phyloP scores from a whole-genome alignment of 2,113 vertebrate species.

The Coracopsis vasa region DNA sequence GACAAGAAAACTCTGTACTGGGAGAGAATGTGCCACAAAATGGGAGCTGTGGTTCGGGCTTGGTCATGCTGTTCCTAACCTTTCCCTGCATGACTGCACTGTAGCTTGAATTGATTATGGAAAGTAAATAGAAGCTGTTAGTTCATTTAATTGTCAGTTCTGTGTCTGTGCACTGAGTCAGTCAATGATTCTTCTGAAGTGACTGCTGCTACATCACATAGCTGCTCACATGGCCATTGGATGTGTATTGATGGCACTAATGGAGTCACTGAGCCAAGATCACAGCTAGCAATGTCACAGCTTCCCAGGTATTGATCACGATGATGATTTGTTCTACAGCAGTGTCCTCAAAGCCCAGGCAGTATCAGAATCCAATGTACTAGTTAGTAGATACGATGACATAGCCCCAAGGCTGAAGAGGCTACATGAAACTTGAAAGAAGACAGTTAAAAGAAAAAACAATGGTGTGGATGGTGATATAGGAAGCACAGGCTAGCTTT shows the following conservation, averaged over 20 bases:
- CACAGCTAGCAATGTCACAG: neutral
- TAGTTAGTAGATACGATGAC: neutral
- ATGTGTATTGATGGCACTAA: conserved; percentile 29
- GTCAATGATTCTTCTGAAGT: conserved; percentile 40
- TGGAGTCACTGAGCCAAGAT: neutral
- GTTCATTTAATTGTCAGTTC: conserved; percentile 45
- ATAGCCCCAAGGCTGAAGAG: neutral
- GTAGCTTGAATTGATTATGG: conserved; percentile 10
- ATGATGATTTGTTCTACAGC: neutral
- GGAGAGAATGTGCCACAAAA: neutral
- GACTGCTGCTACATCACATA: neutral
- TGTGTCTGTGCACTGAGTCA: neutral
- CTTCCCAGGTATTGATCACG: neutral
- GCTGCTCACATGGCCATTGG: neutral
- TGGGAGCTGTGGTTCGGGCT: neutral
- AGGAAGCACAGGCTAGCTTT: neutral
- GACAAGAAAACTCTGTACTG: neutral
- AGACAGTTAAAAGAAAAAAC: neutral
- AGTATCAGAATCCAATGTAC: neutral
- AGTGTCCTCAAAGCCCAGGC: neutral
- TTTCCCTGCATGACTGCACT: neutral
- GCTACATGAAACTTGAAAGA: neutral
- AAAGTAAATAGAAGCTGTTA: conserved; percentile 7
- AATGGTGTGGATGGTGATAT: neutral
- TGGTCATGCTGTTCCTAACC: neutral